These are phyloP conservation scores for Hybognathus amarus DNA, from an alignment of 2,797 vertebrate genomes.

Conservation along the genomic window DNA sequence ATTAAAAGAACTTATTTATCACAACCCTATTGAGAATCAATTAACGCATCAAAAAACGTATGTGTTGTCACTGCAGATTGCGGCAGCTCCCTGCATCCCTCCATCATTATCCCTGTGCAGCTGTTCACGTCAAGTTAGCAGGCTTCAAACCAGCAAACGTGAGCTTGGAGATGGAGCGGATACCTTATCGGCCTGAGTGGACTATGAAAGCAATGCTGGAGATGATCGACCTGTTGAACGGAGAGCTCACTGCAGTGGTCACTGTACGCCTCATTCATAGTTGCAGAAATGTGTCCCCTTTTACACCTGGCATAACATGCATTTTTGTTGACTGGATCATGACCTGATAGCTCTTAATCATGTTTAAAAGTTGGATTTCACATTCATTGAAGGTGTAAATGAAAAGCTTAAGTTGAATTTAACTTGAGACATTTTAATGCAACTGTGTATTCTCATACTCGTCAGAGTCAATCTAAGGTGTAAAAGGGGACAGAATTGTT, in stretches of 20 bases:
- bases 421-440: not conserved
- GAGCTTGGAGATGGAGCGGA: slow-evolving; percentile 64
- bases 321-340: not conserved
- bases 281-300: not conserved
- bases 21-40: not conserved
- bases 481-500: too few relatives aligned
- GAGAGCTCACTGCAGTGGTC: slow-evolving; percentile 75
- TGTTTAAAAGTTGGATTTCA: not conserved
- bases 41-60: too few relatives aligned
- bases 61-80: slow-evolving; percentile 74
- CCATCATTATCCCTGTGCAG: slow-evolving; percentile 79
- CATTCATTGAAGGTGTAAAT: not conserved
- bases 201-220: slow-evolving; percentile 82
- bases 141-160: slow-evolving; percentile 83
- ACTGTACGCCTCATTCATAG: not conserved
- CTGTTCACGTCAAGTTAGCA: slow-evolving; percentile 79
- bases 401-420: not conserved
- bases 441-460: too few relatives aligned
- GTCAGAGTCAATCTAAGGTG: too few relatives aligned
- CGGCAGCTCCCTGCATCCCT: slow-evolving; percentile 82
- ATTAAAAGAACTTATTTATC: not conserved
- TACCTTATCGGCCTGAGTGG: slow-evolving; percentile 89
- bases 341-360: not conserved
- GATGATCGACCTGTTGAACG: slow-evolving; percentile 84
- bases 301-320: not conserved